A percentile compares a stretch with the other conserved stretches of the same genome.
Evolutionary conservation across 92 coral and sea anemone species (phyloP).

Genomic region (Diadumene lineata): DNA sequence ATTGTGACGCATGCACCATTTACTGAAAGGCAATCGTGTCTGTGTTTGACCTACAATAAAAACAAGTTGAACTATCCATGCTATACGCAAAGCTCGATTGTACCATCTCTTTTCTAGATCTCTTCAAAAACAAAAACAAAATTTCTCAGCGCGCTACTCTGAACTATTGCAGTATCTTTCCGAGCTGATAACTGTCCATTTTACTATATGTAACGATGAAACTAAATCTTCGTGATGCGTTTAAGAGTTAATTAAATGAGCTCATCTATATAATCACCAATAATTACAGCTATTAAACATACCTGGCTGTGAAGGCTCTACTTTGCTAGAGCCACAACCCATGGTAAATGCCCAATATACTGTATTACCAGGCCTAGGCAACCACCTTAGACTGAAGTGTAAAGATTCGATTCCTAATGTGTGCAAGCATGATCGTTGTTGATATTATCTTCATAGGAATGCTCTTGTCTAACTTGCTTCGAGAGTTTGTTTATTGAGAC

Average conservation of each 20-base stretch:
- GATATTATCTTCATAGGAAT: conserved; percentile 26
- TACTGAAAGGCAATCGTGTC: too few species aligned
- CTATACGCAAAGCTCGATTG: too few species aligned
- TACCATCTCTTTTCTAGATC: too few species aligned
- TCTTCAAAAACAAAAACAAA: too few species aligned
- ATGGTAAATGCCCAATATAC: background rate
- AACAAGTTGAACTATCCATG: too few species aligned
- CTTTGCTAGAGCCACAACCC: conserved; percentile 5
- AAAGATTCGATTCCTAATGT: background rate
- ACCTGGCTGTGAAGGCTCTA: conserved; percentile 7
- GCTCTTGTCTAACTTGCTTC: conserved; percentile 14
- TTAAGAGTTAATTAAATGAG: conserved; percentile 1
- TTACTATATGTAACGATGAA: too few species aligned
- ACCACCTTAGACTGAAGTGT: conserved; percentile 1
- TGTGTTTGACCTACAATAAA: too few species aligned
- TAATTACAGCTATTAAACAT: background rate
- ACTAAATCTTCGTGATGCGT: background rate
- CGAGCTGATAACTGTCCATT: too few species aligned
- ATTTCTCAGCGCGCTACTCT: too few species aligned
- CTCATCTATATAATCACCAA: background rate
- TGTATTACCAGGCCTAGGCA: too few species aligned
- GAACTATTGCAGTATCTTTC: too few species aligned
- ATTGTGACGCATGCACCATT: too few species aligned
- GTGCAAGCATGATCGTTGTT: conserved; percentile 10
- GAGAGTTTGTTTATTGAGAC: conserved; percentile 15